These are phyloP conservation scores for Lucilia cuprina DNA, from an alignment of 1,140 invertebrate genomes.

Conservation along the genomic window DNA sequence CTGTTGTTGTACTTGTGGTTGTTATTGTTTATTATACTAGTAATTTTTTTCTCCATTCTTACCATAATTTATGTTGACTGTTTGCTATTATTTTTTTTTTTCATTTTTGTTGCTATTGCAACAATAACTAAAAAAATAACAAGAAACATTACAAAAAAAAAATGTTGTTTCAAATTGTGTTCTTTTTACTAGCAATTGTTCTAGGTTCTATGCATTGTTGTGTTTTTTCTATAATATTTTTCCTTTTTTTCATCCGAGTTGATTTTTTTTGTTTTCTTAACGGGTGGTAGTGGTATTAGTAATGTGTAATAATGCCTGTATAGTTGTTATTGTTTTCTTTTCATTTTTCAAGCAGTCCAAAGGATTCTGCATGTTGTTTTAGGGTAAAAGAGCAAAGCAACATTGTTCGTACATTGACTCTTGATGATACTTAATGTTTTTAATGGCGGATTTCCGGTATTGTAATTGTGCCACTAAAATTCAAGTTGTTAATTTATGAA, in stretches of 20 bases:
- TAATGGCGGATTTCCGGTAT: conserved; percentile 40
- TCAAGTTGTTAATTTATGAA: background rate
- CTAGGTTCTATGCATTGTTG: background rate
- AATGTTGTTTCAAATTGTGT: background rate
- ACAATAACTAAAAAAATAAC: background rate
- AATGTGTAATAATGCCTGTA: background rate
- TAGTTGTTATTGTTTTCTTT: background rate
- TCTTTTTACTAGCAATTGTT: conserved; percentile 7
- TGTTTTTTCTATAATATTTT: conserved; percentile 4
- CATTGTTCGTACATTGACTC: conserved; percentile 10
- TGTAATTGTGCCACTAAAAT: conserved; percentile 39
- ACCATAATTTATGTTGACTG: conserved; percentile 17
- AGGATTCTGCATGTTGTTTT: background rate
- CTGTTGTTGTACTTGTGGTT: conserved; percentile 18
- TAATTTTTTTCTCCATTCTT: conserved; percentile 11
- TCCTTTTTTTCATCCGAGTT: conserved; percentile 21
- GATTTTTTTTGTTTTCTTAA: background rate
- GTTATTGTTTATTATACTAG: conserved; percentile 17
- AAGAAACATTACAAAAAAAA: background rate
- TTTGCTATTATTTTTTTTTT: conserved; percentile 20
- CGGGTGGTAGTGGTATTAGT: conserved; percentile 9
- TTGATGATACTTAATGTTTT: conserved; percentile 29
- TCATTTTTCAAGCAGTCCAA: background rate
- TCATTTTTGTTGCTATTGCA: conserved; percentile 2
- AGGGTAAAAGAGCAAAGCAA: background rate